Evolutionary conservation across 2,113 vertebrate genomes (phyloP).

Genomic region (Smithornis capensis): DNA sequence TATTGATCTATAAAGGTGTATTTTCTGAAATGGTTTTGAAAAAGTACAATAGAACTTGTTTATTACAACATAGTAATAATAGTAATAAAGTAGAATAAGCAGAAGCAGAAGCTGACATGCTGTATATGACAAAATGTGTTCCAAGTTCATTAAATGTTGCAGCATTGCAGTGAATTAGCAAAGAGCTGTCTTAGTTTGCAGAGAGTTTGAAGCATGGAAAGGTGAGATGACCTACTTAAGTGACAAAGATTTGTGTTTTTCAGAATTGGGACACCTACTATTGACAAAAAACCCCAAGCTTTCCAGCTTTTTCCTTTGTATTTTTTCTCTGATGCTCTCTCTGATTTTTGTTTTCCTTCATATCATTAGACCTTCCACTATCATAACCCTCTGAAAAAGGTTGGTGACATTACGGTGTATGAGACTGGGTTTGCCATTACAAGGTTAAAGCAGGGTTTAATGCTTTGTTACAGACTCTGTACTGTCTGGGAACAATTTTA

Average conservation of each 20-base stretch:
- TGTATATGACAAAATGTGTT: background rate
- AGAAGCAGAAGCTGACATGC: background rate
- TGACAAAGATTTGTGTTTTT: background rate
- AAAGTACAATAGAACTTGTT: background rate
- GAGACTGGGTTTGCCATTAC: background rate
- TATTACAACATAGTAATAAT: background rate
- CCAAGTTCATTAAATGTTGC: background rate
- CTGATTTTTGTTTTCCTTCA: background rate
- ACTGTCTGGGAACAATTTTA: background rate
- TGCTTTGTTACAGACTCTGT: background rate
- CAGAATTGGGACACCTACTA: background rate
- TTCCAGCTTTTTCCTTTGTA: background rate
- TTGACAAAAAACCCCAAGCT: background rate
- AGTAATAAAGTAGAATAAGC: too few relatives aligned
- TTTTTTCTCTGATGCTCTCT: background rate
- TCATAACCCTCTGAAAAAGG: background rate
- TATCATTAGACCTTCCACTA: background rate
- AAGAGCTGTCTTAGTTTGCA: background rate
- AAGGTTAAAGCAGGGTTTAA: background rate
- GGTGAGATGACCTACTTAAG: background rate
- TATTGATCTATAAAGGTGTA: background rate
- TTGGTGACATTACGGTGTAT: background rate
- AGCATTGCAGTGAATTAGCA: background rate
- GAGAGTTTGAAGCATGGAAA: background rate
- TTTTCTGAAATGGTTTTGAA: background rate